Base-by-base conservation (phyloP, 2,113 vertebrate genomes). In the Platichthys flesus region DNA sequence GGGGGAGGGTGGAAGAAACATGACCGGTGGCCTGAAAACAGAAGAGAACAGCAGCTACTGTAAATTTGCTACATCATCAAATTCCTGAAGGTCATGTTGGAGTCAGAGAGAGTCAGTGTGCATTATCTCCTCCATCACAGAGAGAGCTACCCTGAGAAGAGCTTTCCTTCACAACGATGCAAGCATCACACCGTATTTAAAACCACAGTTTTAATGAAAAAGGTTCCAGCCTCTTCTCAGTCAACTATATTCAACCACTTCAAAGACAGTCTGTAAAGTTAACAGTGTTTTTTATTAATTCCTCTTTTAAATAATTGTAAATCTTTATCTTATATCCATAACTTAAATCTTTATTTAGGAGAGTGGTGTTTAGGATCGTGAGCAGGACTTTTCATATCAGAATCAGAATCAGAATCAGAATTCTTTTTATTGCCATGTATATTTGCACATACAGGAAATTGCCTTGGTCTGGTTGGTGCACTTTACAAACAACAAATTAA, bases 61-160 rank as follows among this genome's bases (percentile, higher is more conserved):
- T 83, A 76, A 76, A 86, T 42, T 42, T 83, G 76, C 79, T 70
- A 23, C 67, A 73, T 85, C 82, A 81, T 87, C 81, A 61, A 16
- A 67, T 81, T 87, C 9, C 31, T 68, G 66, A 87, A 88, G 82
- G 86, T 90, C 83, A 82, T 20, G 60, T 51, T 60, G 47, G 60
- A 76, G 82, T 73, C 21, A 56, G 58, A 63, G 64, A 52, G 7
- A 49, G 47, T 60, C 28, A n/a, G 28, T 35, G 58, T 60, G 58
- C 26, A 10, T 14, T 35, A 21, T 62, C 18, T 40, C 18, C 20
- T 42, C 15, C 31, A 40, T 37, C 60, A 20, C 1, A 37, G 58
- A 60, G 58, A 60, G 31, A 20, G 58, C n/a, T 10, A 60, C 28
- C 31, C 28, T 31, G 28, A 18, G n/a, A 8, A 20, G 31, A 35